These are phyloP conservation scores for Spondyliosoma cantharus DNA, from an alignment of 2,797 vertebrate genomes.

Conservation along the genomic window DNA sequence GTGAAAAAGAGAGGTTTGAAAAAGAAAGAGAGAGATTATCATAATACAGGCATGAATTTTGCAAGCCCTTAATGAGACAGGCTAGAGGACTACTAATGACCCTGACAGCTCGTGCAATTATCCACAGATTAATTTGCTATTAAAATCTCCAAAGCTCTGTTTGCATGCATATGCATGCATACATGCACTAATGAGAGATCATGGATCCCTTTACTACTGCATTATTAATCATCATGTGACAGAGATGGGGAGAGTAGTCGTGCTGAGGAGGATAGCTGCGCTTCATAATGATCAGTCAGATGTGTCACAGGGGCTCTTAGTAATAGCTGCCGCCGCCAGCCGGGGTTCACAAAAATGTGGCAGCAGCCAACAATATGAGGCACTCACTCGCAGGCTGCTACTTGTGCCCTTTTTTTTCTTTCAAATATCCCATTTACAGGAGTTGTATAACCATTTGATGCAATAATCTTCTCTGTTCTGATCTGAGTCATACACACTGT, in stretches of 20 bases:
- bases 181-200: slow-evolving; percentile 63
- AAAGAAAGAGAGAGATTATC: slow-evolving; percentile 39
- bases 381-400: slow-evolving; percentile 21
- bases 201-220: slow-evolving; percentile 39
- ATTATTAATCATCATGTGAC: slow-evolving; percentile 69
- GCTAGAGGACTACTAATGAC: slow-evolving; percentile 70
- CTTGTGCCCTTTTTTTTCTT: slow-evolving; percentile 10
- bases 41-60: slow-evolving; percentile 51
- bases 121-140: slow-evolving; percentile 69
- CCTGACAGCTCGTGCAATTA: slow-evolving; percentile 66
- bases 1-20: slow-evolving; percentile 21
- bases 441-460: slow-evolving; percentile 60
- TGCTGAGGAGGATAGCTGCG: slow-evolving; percentile 44
- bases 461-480: slow-evolving; percentile 60
- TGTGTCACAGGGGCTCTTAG: slow-evolving; percentile 46
- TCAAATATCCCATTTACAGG: slow-evolving; percentile 42
- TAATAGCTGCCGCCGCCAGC: slow-evolving; percentile 43
- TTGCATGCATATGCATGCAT: slow-evolving; percentile 60
- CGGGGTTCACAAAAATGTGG: slow-evolving; percentile 32
- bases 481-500: slow-evolving; percentile 56
- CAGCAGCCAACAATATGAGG: slow-evolving; percentile 43
- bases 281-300: slow-evolving; percentile 66
- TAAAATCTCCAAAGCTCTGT: slow-evolving; percentile 55
- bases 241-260: slow-evolving; percentile 43
- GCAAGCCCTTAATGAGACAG: slow-evolving; percentile 57